Base-by-base conservation (phyloP, 2,113 vertebrate genomes). In the Pelvicachromis taeniatus region DNA sequence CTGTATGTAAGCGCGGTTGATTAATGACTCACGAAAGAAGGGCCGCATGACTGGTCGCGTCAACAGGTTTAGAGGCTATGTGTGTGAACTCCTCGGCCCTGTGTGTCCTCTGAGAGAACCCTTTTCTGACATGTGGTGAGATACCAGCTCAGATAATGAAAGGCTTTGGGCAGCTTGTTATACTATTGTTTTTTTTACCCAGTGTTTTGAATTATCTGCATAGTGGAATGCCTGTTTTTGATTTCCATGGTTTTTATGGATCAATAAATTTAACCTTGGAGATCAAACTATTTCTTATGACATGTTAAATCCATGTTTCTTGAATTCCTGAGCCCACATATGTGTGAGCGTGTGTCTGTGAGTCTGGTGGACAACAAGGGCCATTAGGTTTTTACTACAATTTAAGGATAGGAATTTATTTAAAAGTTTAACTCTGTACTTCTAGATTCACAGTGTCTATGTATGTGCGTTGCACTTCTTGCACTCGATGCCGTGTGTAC, bases 1-100 rank as follows among this genome's bases (percentile, higher is more conserved):
- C 45, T 73, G 42, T 42, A 6, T 56, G 21, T 78, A 54, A 17
- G 23, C 42, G 4, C 53, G 11, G 38, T 21, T 86, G 80, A 89
- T 50, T 87, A 78, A 90, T 80, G 58, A 78, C 38, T 61, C 78
- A 61, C 4, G 4, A 79, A 12, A 85, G 82, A 77, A 42, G 26
- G 53, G 53, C 56, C 50, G 59, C 19, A 23, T 84, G 84, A 83
- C 79, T 83, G 77, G 85, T 90, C 83, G 53, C 48, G 29, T 77
- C 26, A 68, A 90, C 55, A 84, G 82, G 65, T 89, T 88, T 83
- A 91, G 83, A 48, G 70, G 50, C 63, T 38, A 58, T 26, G 19
- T 52, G 82, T 42, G 79, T 50, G 54, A 23, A 77, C 50, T 52
- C 48, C 26, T 26, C 2, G 19, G 35, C 19, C 70, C n/a, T 29